Evolutionary conservation across 2,113 vertebrate species (phyloP).

Genomic region (Ammodytes marinus): DNA sequence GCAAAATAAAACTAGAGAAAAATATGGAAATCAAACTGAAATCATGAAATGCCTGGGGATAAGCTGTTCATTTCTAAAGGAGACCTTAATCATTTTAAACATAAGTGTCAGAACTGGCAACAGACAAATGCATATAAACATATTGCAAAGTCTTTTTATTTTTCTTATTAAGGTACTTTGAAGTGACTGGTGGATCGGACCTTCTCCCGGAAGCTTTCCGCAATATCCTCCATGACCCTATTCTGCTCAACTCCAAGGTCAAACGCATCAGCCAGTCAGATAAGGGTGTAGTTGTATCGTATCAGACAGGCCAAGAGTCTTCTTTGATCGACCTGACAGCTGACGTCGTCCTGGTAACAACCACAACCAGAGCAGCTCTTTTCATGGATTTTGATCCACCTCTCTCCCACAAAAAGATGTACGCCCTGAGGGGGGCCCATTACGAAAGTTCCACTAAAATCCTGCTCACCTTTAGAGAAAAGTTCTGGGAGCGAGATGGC

Average conservation of each 20-base stretch:
- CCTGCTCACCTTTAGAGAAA: conserved; percentile 78
- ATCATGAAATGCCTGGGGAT: neutral
- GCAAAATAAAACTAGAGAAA: neutral
- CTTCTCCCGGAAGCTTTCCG: conserved; percentile 57
- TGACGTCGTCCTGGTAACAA: conserved; percentile 77
- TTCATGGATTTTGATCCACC: conserved; percentile 80
- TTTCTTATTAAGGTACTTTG: conserved; percentile 13
- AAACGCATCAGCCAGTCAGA: conserved; percentile 37
- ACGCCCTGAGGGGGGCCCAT: conserved; percentile 80
- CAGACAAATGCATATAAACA: neutral
- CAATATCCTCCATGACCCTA: conserved; percentile 43
- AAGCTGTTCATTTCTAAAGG: no score
- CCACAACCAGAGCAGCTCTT: conserved; percentile 82
- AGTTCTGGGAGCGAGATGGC: conserved; percentile 83
- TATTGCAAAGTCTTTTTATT: neutral
- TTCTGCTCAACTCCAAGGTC: conserved; percentile 65
- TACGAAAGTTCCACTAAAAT: conserved; percentile 84
- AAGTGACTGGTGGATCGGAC: conserved; percentile 76
- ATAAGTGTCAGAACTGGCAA: neutral
- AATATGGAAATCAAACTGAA: neutral
- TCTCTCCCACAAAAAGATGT: conserved; percentile 72
- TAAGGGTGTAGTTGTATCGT: conserved; percentile 11
- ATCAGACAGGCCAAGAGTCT: neutral
- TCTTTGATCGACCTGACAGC: neutral
- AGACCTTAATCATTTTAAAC: no score